Conservation (phyloP, 2,113 vertebrate genomes). For the Platichthys flesus region DNA sequence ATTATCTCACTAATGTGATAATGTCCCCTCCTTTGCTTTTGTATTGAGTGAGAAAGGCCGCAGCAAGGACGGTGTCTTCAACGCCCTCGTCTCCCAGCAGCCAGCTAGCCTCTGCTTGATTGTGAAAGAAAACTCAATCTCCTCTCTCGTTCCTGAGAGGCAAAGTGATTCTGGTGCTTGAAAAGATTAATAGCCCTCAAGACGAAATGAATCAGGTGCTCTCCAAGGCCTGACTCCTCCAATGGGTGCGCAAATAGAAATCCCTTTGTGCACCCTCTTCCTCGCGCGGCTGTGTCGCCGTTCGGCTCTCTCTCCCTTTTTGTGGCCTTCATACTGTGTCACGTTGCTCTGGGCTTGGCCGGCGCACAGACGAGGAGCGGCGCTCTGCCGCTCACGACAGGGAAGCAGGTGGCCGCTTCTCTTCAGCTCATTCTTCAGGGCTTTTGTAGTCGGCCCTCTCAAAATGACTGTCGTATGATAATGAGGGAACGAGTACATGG, state of each 20-base stretch:
- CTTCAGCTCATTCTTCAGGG: constrained; percentile 23
- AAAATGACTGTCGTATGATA: constrained; percentile 52
- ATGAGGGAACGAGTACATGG: constrained; percentile 48
- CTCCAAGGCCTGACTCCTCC: constrained; percentile 73
- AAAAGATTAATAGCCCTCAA: constrained; percentile 84
- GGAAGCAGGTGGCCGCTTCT: constrained; percentile 43
- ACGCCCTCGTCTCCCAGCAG: constrained; percentile 9
- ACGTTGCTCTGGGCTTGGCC: constrained; percentile 40
- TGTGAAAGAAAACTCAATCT: constrained; percentile 83
- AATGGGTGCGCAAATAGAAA: constrained; percentile 67
- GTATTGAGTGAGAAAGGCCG: constrained; percentile 38
- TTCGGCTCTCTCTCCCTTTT: not conserved
- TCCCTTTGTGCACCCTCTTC: constrained; percentile 57
- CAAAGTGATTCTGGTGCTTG: constrained; percentile 82
- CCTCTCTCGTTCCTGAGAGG: constrained; percentile 75
- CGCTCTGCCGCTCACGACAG: not conserved
- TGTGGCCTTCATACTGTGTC: constrained; percentile 22
- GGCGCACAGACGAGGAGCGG: constrained; percentile 11
- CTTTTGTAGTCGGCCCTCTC: constrained; percentile 49
- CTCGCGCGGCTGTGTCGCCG: not conserved
- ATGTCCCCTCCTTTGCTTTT: constrained; percentile 11
- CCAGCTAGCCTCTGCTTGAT: constrained; percentile 59
- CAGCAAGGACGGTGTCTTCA: constrained; percentile 62
- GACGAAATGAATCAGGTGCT: constrained; percentile 83
- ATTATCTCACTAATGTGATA: constrained; percentile 21